Conservation (phyloP, 1,140 invertebrate species). For the Drosophila sucinea region DNA sequence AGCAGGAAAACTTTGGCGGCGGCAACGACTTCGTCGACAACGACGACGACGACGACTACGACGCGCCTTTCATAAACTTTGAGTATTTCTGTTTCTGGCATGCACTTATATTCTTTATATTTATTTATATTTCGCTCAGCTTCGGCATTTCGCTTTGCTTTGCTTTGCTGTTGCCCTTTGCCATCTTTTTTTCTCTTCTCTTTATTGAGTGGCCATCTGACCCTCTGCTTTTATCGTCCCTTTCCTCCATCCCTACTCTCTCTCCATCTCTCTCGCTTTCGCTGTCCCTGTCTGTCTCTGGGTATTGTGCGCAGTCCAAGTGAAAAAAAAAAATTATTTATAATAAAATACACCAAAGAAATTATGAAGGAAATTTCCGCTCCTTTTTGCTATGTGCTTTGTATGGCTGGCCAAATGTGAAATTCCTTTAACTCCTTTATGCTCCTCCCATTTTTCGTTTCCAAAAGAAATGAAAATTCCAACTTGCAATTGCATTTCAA, state of each 20-base stretch:
- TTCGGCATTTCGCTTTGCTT: conserved; percentile 32
- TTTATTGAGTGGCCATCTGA: conserved; percentile 53
- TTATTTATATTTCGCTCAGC: conserved; percentile 75
- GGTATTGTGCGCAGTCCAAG: conserved; percentile 41
- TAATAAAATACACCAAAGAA: conserved; percentile 75
- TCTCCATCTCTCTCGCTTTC: not conserved
- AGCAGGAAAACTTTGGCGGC: conserved; percentile 64
- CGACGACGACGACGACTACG: conserved; percentile 27
- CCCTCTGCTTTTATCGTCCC: not conserved
- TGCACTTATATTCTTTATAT: conserved; percentile 76
- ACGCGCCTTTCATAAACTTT: conserved; percentile 80
- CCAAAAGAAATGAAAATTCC: conserved; percentile 13
- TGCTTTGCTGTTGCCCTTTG: conserved; percentile 12
- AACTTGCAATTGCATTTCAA: conserved; percentile 75
- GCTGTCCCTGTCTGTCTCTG: conserved; percentile 1
- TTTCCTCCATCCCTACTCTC: conserved; percentile 33
- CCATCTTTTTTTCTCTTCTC: conserved; percentile 22
- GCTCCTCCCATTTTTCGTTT: not conserved
- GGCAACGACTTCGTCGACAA: conserved; percentile 28
- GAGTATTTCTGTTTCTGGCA: conserved; percentile 78
- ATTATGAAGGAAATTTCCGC: conserved; percentile 70
- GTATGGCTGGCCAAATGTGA: conserved; percentile 28
- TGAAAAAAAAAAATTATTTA: conserved; percentile 58
- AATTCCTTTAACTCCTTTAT: not conserved
- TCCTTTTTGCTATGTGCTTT: conserved; percentile 36